phyloP scores from a whole-genome alignment of 2,888 invertebrate genomes.

The Mylabris sibirica region DNA sequence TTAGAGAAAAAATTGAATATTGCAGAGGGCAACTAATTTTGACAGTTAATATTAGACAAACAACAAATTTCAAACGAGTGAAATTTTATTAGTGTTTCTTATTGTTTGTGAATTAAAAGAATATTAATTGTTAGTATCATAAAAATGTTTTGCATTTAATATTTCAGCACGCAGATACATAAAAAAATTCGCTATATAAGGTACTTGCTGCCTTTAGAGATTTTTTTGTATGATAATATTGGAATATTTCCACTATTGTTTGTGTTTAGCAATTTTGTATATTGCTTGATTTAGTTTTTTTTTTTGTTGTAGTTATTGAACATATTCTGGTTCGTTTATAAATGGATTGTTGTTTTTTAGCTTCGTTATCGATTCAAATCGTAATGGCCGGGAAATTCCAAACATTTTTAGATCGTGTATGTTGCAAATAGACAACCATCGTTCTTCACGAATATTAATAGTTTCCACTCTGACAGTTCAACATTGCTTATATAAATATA shows the following conservation, averaged over 20 bases:
- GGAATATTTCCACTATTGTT: constrained; percentile 9
- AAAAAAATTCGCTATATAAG: no score
- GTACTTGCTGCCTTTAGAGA: no score
- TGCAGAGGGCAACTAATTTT: no score
- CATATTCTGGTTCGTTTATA: background rate
- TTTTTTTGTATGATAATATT: background rate
- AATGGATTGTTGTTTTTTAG: background rate
- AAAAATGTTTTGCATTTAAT: no score
- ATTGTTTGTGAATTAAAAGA: no score
- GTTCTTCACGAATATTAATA: constrained; percentile 31
- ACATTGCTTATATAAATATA: constrained; percentile 29
- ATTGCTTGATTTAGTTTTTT: background rate
- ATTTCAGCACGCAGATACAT: no score
- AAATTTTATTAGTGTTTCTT: no score
- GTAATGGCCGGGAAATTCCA: constrained; percentile 8
- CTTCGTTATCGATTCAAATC: background rate
- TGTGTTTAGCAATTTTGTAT: background rate
- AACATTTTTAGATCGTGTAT: constrained; percentile 22
- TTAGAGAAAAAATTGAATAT: no score
- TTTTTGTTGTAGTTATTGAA: background rate
- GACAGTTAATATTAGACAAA: no score
- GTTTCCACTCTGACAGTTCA: constrained; percentile 28
- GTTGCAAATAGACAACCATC: constrained; percentile 30
- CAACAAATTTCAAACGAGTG: no score
- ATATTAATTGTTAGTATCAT: no score